Base-by-base conservation (phyloP, 2,888 invertebrate species). In the Chorisops tibialis region DNA sequence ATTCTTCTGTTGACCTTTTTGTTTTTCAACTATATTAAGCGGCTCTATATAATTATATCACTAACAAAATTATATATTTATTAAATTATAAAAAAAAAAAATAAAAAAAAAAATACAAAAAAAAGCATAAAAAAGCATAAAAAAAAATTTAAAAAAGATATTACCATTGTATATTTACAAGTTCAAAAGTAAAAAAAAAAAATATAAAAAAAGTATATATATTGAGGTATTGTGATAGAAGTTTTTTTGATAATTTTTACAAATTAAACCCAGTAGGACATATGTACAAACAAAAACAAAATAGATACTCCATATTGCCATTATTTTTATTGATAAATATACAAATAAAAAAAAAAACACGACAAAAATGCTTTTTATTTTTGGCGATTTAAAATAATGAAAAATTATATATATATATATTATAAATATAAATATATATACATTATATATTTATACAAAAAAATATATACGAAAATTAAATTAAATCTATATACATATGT, bases 81-180 rank as follows among this genome's bases (percentile, higher is more conserved):
- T 47, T 35, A 45, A 41, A 41, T 24, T 11, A 30, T 4, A 30
- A 45, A 30, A 14, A 16, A 54, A 3, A 14, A 35, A 56, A 56
- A 38, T 21, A 18, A 14, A 48, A 48, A 63, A 48, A 30, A 19
- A n/a, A 56, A 56, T 58, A 38, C 37, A 54, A 54, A 41, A 39
- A 54, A 54, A 54, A 51, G 12, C 14, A 11, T 1, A 38, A 51
- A 37, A n/a, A n/a, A n/a, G n/a, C n/a, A n/a, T n/a, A n/a, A n/a
- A n/a, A n/a, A n/a, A n/a, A n/a, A n/a, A n/a, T n/a, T n/a, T n/a
- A 54, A 56, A 43, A 43, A 43, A 56, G 73, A 75, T 78, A 79
- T 78, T 79, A 78, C 77, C 77, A 78, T 76, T 79, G 76, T 77
- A 75, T 76, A 76, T 73, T 71, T 74, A 72, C 70, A 67, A 69